Percentiles rank a stretch among this genome's conserved stretches.
phyloP scores from a whole-genome alignment of 2,797 vertebrate species.

The Pitangus sulphuratus region DNA sequence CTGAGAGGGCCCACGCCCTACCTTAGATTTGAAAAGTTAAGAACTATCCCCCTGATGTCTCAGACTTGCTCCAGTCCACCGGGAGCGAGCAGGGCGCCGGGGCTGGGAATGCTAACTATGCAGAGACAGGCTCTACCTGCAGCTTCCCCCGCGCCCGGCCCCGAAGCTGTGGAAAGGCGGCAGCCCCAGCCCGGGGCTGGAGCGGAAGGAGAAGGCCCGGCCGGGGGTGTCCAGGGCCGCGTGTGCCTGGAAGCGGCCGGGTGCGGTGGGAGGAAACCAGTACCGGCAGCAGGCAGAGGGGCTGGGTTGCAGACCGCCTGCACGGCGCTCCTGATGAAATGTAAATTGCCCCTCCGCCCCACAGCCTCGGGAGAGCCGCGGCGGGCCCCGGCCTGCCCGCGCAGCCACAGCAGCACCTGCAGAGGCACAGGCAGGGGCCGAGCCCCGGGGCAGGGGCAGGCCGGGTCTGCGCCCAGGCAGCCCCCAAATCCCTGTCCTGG shows the following conservation, averaged over 20 bases:
- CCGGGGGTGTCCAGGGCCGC: not conserved
- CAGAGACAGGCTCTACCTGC: conserved; percentile 23
- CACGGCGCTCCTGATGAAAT: not conserved
- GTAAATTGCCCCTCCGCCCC: not conserved
- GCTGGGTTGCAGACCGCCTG: not conserved
- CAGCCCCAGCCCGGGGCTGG: not conserved
- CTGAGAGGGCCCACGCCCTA: not conserved
- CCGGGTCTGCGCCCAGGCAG: not conserved
- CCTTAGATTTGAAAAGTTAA: not conserved
- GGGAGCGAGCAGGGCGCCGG: not conserved
- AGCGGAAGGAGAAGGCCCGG: not conserved
- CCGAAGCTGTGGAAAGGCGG: not conserved
- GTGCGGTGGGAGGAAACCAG: not conserved
- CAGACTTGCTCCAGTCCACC: not conserved
- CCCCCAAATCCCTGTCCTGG: not conserved
- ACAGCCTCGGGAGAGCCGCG: not conserved
- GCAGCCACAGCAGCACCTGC: not conserved
- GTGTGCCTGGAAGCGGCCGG: not conserved
- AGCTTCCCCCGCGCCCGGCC: not conserved
- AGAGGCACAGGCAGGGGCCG: not conserved
- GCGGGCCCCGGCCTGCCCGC: conserved; percentile 1
- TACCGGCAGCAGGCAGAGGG: not conserved
- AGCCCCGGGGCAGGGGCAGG: not conserved
- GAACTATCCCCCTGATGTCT: not conserved
- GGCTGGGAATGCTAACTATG: conserved; percentile 62